These are phyloP conservation scores for Prolemur simus DNA, from an alignment of 2,113 vertebrate genomes.

Conservation along the genomic window DNA sequence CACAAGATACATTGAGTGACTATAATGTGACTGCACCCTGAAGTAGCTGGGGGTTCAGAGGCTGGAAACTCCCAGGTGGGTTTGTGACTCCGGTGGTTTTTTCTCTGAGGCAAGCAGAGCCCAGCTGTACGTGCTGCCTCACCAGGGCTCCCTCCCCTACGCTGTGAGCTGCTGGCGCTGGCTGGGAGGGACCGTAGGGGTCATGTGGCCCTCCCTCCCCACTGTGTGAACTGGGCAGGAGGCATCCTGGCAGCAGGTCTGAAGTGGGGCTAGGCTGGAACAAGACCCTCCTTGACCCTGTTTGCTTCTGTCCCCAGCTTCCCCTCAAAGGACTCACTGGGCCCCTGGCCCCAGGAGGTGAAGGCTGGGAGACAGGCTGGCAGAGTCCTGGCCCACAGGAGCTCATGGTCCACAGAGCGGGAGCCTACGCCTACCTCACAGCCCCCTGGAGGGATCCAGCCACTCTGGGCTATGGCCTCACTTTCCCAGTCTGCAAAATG, in stretches of 20 bases:
- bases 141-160: background rate
- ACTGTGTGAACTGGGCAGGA: background rate
- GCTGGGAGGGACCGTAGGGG: background rate
- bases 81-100: background rate
- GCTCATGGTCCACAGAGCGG: background rate
- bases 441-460: background rate
- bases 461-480: background rate
- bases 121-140: background rate
- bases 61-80: background rate
- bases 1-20: fast-evolving
- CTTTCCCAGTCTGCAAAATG: background rate
- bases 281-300: background rate
- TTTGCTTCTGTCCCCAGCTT: background rate
- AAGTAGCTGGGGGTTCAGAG: fast-evolving
- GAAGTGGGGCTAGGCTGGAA: background rate
- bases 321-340: background rate
- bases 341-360: background rate
- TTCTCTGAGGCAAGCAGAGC: background rate
- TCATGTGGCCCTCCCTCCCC: background rate
- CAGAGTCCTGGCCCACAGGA: background rate
- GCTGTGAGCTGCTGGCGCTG: background rate
- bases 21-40: background rate
- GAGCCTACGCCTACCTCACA: background rate
- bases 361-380: background rate
- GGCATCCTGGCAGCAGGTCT: background rate